phyloP scores from a whole-genome alignment of 2,888 invertebrate species.

The Andrena bucephala region DNA sequence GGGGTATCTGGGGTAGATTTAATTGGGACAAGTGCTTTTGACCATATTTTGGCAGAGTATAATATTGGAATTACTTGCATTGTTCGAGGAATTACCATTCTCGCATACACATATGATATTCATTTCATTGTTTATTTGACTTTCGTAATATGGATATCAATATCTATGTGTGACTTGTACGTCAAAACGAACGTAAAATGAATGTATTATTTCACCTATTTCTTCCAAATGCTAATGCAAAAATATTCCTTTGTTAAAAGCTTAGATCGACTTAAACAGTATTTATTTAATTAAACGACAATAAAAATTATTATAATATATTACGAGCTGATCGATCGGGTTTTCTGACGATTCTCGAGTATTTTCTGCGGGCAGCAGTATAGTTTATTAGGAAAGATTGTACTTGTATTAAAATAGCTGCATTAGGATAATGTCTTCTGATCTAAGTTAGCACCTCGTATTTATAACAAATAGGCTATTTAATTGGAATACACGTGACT shows the following conservation, averaged over 20 bases:
- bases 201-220: constrained; percentile 9
- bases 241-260: constrained; percentile 17
- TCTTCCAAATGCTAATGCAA: constrained; percentile 1
- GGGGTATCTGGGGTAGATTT: not conserved
- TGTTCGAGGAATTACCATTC: not conserved
- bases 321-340: constrained; percentile 5
- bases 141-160: not conserved
- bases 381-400: constrained; percentile 23
- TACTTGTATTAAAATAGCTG: constrained; percentile 20
- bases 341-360: constrained; percentile 9
- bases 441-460: constrained; percentile 40
- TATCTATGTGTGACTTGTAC: not conserved
- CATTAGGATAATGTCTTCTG: constrained; percentile 24
- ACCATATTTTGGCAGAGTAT: not conserved
- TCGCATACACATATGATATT: constrained; percentile 2
- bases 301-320: constrained; percentile 2
- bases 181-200: not conserved
- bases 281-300: constrained; percentile 12
- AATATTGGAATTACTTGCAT: not conserved
- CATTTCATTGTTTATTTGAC: constrained; percentile 6
- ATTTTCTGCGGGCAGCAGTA: constrained; percentile 4
- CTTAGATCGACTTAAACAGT: not conserved
- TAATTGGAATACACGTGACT: constrained; percentile 24
- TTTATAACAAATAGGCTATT: constrained; percentile 26
- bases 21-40: constrained; percentile 22